Base-by-base conservation (phyloP, 92 coral and sea anemone species). In the Bergia sp. region DNA sequence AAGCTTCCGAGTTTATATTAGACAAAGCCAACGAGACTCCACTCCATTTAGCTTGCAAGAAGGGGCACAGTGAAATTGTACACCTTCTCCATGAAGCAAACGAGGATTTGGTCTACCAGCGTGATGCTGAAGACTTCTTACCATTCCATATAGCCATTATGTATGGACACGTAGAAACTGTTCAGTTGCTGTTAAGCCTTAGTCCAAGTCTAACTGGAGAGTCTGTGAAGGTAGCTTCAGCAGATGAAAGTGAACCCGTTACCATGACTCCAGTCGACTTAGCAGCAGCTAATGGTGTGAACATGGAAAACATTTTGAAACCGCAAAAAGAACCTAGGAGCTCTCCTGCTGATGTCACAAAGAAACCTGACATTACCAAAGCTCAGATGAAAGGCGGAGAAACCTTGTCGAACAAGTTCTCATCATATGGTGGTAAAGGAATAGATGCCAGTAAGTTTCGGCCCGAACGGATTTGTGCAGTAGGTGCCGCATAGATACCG, bases 151-250 rank as follows among this genome's bases (percentile, higher is more conserved):
- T 15, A 10, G 85, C 72, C 39, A 57, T 80, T 49, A 80, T 80
- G 85, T 80, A 80, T 57, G 85, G 85, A 57, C 67, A 53, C 45
- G 21, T 15, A 55, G 85, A 37, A 55, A 38, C 85, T 80, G 85
- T 80, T 57, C 15, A 29, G 10, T 39, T 36, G 6, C 45, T 80
- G 38, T 37, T 80, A 9, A 4, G 21, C 2, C 37, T 6, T 38
- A 37, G 29, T 80, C 85, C 45, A 8, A 13, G 45, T 39, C 69
- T 80, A 13, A 7, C 2, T 0, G 11, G 12, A 0, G 72, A 80
- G 43, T 13, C 43, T 23, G 76, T 71, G 7, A 7, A 44, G 7
- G 49, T 44, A 44, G 29, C 12, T 36, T 73, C 43, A 7, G 11
- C 42, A 6, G 15, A 12, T 73, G 1, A 9, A 36, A 73, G 18